Base-by-base conservation (phyloP, 64 coral and sea anemone species). In the Trachythela sp. region DNA sequence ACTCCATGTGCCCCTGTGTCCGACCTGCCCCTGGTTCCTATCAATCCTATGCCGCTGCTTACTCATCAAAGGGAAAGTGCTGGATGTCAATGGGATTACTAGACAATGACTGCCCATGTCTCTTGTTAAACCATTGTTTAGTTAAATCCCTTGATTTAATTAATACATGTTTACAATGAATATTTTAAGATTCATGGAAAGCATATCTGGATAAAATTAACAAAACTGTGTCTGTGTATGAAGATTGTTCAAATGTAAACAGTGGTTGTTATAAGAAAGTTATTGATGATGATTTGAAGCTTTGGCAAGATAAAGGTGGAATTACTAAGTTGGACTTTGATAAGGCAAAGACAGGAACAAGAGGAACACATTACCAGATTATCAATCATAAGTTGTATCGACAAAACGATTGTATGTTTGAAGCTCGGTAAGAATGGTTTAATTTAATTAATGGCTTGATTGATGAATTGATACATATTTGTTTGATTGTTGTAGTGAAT, bases 191-290 rank as follows among this genome's bases (percentile, higher is more conserved):
- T 34, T 56, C 49, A 35, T 99, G 96, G 96, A 91, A 95, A 86
- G 75, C 52, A 15, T 99, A 95, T 67, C 93, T 93, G 87, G 58
- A 91, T 32, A 89, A 91, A 60, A 99, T 99, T 30, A 77, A 99
- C 34, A 41, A 90, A 72, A 94, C 90, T 45, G 83, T 86, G 33
- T 84, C 70, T 29, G 84, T 77, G 14, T 99, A 93, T 50, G 34
- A 88, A 89, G 96, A 95, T 36, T 99, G 96, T 39, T 91, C 91
- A 54, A 99, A 99, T 86, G 91, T 89, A 54, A 91, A 93, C 17
- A 93, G 93, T 95, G 93, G 91, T 48, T 99, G 93, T 48, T 99
- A 99, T 54, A 93, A 87, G 30, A 84, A 99, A 85, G 96, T 99
- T 32, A 93, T 99, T 75, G 84, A 86, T 67, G 70, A 90, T 45